These are phyloP conservation scores for Acrocephalus scirpaceus DNA, from an alignment of 2,797 vertebrate genomes.

Conservation along the genomic window DNA sequence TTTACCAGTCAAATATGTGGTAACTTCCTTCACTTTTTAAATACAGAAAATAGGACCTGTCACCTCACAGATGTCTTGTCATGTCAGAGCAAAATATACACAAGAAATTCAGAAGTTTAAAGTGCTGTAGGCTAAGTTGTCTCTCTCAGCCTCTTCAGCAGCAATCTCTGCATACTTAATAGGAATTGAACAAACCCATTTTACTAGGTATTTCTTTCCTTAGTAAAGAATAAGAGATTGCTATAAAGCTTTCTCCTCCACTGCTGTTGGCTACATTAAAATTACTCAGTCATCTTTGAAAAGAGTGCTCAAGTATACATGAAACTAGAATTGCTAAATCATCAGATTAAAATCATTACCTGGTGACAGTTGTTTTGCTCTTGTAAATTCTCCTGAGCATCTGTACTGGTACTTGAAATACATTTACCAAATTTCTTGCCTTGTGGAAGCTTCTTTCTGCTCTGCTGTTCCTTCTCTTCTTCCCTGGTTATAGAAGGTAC, in stretches of 20 bases:
- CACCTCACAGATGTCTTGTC: background rate
- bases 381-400: background rate
- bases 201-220: background rate
- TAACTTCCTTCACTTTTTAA: background rate
- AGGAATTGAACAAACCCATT: background rate
- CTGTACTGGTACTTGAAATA: background rate
- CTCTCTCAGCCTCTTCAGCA: background rate
- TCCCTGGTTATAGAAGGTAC: background rate
- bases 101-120: background rate
- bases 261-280: background rate
- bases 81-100: background rate
- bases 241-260: background rate
- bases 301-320: background rate
- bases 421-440: background rate
- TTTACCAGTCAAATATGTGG: background rate
- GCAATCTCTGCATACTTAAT: background rate
- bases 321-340: background rate
- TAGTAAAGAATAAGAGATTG: background rate
- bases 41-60: background rate
- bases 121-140: background rate
- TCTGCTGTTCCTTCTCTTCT: background rate
- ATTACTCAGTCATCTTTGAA: background rate
- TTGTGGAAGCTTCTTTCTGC: background rate
- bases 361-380: background rate
- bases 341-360: background rate